Evolutionary conservation across 2,888 invertebrate genomes (phyloP).

Genomic region (Metalampra italica): DNA sequence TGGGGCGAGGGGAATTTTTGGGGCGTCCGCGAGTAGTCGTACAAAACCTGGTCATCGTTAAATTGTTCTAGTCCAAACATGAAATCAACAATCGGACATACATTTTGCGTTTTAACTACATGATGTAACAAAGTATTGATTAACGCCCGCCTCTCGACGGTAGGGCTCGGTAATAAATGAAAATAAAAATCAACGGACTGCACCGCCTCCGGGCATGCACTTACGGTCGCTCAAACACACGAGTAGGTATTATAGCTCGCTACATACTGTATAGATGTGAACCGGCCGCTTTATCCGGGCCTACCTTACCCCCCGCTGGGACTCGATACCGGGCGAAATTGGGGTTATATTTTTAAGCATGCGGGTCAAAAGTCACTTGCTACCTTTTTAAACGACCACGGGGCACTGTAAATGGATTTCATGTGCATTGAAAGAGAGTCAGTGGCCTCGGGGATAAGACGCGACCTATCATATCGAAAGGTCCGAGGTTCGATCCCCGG

Average conservation of each 20-base stretch:
- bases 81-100: too few species aligned
- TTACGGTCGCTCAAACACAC: slow-evolving; percentile 29
- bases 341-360: slow-evolving; percentile 20
- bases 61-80: too few species aligned
- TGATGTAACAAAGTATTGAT: slow-evolving; percentile 35
- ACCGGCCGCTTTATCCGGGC: slow-evolving; percentile 23
- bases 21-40: too few species aligned
- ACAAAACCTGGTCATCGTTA: too few species aligned
- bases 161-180: slow-evolving; percentile 49
- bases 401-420: slow-evolving; percentile 45
- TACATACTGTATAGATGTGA: slow-evolving; percentile 20
- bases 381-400: slow-evolving; percentile 36
- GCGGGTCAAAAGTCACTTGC: slow-evolving; percentile 29
- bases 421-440: slow-evolving; percentile 33
- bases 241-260: neutral
- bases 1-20: too few species aligned
- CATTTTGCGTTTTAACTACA: too few species aligned
- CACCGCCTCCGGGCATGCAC: slow-evolving; percentile 51
- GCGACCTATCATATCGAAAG: too few species aligned
- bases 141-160: slow-evolving; percentile 48
- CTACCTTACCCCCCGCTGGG: slow-evolving; percentile 15
- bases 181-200: slow-evolving; percentile 44
- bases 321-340: slow-evolving; percentile 16
- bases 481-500: too few species aligned
- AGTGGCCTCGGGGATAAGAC: too few species aligned